phyloP scores from a whole-genome alignment of 1,140 invertebrate species.

The Meloidogyne floridensis region DNA sequence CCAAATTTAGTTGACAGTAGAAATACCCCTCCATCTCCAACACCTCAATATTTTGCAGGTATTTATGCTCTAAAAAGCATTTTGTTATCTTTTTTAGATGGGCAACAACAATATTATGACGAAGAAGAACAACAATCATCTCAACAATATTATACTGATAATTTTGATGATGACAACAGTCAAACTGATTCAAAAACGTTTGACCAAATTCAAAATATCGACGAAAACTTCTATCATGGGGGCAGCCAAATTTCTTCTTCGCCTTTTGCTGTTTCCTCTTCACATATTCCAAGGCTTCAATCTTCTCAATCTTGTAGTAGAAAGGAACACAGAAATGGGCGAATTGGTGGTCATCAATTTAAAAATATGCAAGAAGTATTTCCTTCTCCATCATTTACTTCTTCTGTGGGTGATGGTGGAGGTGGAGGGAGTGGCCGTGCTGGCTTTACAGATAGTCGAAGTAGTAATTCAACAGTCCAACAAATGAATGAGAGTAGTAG shows the following conservation, averaged over 20 bases:
- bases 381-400: background rate
- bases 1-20: background rate
- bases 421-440: constrained; percentile 6
- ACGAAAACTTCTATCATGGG: constrained; percentile 29
- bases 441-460: constrained; percentile 29
- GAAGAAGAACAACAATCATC: background rate
- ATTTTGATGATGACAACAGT: background rate
- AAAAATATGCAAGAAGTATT: background rate
- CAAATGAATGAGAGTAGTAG: background rate
- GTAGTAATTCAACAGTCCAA: constrained; percentile 23
- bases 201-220: background rate
- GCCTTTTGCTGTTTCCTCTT: no score
- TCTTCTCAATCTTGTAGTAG: background rate
- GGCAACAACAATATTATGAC: no score
- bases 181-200: background rate
- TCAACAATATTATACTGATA: background rate
- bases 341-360: background rate
- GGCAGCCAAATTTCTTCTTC: background rate
- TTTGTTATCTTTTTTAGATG: no score
- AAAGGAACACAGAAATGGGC: background rate
- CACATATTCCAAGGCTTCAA: background rate
- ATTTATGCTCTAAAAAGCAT: background rate
- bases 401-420: background rate
- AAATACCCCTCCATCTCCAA: background rate
- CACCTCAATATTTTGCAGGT: constrained; percentile 1